These are phyloP conservation scores for Brachyrhaphis roseni DNA, from an alignment of 2,797 vertebrate species.

Conservation along the genomic window DNA sequence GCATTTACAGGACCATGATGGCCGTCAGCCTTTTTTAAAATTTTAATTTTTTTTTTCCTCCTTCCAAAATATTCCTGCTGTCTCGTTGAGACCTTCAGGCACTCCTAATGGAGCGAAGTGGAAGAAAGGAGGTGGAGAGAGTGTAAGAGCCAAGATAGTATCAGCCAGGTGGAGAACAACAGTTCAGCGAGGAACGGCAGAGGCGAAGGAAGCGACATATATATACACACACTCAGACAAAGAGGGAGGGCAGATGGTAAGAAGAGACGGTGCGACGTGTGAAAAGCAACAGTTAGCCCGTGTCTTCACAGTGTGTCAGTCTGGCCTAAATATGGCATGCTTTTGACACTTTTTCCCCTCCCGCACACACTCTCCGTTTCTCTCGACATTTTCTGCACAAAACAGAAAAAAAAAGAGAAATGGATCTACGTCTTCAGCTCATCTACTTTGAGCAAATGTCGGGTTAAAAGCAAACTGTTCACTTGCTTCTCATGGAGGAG, in stretches of 20 bases:
- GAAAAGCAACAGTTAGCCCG: constrained; percentile 69
- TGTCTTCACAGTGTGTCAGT: constrained; percentile 55
- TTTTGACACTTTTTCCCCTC: constrained; percentile 56
- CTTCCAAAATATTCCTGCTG: constrained; percentile 21
- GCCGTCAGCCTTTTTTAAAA: constrained; percentile 6
- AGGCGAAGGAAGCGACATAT: constrained; percentile 14
- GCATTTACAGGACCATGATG: constrained; percentile 44
- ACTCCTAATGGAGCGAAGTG: constrained; percentile 44
- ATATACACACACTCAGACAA: constrained; percentile 44
- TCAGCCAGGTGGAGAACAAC: constrained; percentile 33
- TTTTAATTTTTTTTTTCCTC: neutral
- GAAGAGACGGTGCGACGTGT: constrained; percentile 43
- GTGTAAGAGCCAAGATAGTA: constrained; percentile 29
- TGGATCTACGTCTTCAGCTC: constrained; percentile 10
- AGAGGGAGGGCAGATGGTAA: constrained; percentile 65
- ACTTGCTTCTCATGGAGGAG: constrained; percentile 2
- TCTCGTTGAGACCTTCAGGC: constrained; percentile 57
- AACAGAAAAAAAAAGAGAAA: neutral
- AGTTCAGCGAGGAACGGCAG: constrained; percentile 21
- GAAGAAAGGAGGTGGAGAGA: constrained; percentile 43
- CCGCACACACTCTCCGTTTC: constrained; percentile 18
- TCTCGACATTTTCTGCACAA: constrained; percentile 20
- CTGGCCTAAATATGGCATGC: constrained; percentile 65
- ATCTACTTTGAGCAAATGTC: constrained; percentile 10
- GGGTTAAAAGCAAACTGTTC: constrained; percentile 28